Base-by-base conservation (phyloP, 2,113 vertebrate species). In the Labeo rohita region DNA sequence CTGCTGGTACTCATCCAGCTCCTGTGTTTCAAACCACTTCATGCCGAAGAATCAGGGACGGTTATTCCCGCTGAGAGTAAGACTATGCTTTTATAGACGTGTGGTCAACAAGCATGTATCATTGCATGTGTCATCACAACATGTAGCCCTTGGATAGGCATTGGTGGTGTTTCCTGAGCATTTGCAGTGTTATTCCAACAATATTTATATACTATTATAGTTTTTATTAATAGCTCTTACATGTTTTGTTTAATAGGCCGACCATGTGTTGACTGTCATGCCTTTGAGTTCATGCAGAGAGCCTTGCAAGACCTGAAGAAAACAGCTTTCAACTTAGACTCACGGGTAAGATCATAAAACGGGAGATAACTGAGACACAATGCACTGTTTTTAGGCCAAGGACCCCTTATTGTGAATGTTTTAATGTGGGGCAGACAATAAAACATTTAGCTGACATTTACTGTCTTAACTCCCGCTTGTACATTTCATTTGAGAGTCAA, bases 231-330 rank as follows among this genome's bases (percentile, higher is more conserved):
- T 1, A 12, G 7, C 21, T 21, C 21, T 21, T 21, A 10, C 49
- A n/a, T 11, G 45, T 61, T 28, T 34, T 83, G 63, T 43, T 90
- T 45, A 45, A 77, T 84, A 98, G 98, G 97, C 92, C 97, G 97
- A 1, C 98, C 98, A 6, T 99, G 98, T 70, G 98, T 99, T 87
- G 98, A 99, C 89, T 99, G 98, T 86, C 98, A 99, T 82, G 98
- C 98, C 0, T 99, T 99, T 90, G 98, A 99, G 93, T 99, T 99
- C 88, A 99, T 99, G 98, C 98, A 99, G 94, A 96, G 98, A 91
- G 98, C 98, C 45, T 93, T 99, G 93, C 97, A 98, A 92, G 98
- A 99, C 88, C 93, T 99, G 2, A 96, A 96, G 92, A 98, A 96
- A 95, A 98, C 97, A 0, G 98, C 97, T 0, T 96, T 95, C 85